Base-by-base conservation (phyloP, 2,888 invertebrate genomes). In the Oscheius onirici region DNA sequence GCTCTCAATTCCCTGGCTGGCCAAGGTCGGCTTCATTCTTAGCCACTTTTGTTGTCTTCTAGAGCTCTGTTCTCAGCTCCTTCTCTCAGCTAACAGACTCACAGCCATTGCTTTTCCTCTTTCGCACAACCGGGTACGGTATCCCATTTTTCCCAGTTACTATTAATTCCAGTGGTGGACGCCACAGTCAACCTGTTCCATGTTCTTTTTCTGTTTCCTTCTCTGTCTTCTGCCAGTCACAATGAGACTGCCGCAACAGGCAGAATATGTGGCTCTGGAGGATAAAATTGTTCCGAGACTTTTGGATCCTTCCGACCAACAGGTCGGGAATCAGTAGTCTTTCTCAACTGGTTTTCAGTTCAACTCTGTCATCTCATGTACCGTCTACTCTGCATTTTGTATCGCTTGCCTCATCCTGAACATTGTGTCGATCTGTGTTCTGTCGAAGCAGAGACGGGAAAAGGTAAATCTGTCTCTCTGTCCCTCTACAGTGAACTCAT, bases 31-130 rank as follows among this genome's bases (percentile, higher is more conserved):
- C 6, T 79, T 79, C 57, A 71, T 77, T 28, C 51, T 75, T 2
- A 77, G 76, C 2, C 79, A 79, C 49, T 79, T 74, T 60, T 61
- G 72, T 0, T 70, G 70, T 26, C 76, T 79, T 13, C 57, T 79
- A n/a, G 76, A 79, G 54, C 55, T 79, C 22, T 79, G 70, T 43
- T 68, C 75, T 20, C 79, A 76, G 44, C 51, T 76, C 13, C 51
- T 79, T 8, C 68, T 79, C 6, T 76, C 79, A 0, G 63, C 67
- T 8, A 79, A 79, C 52, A 60, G 79, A 26, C 52, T 77, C 40
- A 73, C 79, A 3, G 79, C 79, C 13, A 76, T 78, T n/a, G 73
- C 75, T 3, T 74, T 66, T 40, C 78, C 78, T 1, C 63, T 78
- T 6, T 49, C 58, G 15, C 78, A 78, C 49, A 73, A 72, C 41